These are phyloP conservation scores for Trisateles emortualis DNA, from an alignment of 2,888 invertebrate genomes.

Conservation along the genomic window DNA sequence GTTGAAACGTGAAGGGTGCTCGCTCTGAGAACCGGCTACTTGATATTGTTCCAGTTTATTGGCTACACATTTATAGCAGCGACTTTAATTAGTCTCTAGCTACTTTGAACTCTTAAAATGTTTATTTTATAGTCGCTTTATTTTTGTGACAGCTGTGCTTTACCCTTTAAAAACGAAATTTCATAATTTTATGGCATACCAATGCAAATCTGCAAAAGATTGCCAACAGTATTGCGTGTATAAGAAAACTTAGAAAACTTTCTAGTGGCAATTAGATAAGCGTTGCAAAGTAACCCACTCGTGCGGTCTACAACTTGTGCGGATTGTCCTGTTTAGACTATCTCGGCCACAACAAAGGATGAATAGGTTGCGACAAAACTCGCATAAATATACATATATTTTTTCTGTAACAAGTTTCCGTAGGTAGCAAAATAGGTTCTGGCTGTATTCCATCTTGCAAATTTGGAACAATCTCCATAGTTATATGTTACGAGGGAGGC, in stretches of 20 bases:
- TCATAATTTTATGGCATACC: not conserved
- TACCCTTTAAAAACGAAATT: constrained; percentile 17
- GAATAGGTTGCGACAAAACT: constrained; percentile 21
- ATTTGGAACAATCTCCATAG: constrained; percentile 28
- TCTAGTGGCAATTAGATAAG: constrained; percentile 8
- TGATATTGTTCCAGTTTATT: constrained; percentile 45
- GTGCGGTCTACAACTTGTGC: not conserved
- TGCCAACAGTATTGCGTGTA: not conserved
- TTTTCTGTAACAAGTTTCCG: constrained; percentile 17
- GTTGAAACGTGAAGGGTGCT: constrained; percentile 38
- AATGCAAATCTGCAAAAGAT: not conserved
- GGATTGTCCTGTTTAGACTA: constrained; percentile 4
- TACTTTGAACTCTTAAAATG: constrained; percentile 24
- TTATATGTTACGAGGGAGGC: constrained; percentile 16
- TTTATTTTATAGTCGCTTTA: constrained; percentile 12
- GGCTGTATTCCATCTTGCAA: constrained; percentile 36
- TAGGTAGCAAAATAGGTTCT: constrained; percentile 20
- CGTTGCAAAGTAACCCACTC: constrained; percentile 14
- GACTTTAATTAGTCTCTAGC: constrained; percentile 44
- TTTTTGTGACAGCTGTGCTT: constrained; percentile 12
- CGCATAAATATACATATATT: constrained; percentile 31
- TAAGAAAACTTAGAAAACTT: not conserved
- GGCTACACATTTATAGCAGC: constrained; percentile 34
- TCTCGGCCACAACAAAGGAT: constrained; percentile 23
- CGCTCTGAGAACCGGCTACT: constrained; percentile 34